Percentiles rank a stretch among this genome's conserved stretches.
Conservation (phyloP, 2,113 vertebrate species). For the Limnothrissa miodon region DNA sequence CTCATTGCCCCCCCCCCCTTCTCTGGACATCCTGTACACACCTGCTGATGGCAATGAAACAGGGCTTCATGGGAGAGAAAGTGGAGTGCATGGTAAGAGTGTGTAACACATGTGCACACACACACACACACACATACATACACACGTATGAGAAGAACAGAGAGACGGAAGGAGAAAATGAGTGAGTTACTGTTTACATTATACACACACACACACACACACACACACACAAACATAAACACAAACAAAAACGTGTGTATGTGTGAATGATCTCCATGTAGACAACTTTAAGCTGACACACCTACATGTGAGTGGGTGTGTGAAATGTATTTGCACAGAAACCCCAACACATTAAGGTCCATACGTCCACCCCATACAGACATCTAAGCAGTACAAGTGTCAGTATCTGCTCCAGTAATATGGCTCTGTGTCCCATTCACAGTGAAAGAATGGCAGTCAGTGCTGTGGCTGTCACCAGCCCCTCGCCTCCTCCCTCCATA, state of each 20-base stretch:
- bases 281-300: background rate
- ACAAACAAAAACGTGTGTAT: conserved; percentile 5
- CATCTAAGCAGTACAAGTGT: background rate
- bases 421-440: background rate
- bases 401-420: background rate
- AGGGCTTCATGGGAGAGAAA: background rate
- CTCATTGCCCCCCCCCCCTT: background rate
- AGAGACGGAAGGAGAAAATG: background rate
- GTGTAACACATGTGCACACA: background rate
- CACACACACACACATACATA: conserved; percentile 23
- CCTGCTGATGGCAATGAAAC: background rate
- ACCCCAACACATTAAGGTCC: background rate
- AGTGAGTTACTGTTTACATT: background rate
- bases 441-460: background rate
- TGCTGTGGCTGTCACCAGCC: background rate
- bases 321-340: background rate
- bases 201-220: background rate
- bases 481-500: background rate
- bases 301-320: background rate
- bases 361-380: background rate
- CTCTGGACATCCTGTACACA: background rate
- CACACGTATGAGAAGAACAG: conserved; percentile 13
- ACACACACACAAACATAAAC: background rate
- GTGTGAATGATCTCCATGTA: background rate
- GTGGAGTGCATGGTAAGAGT: background rate